Evolutionary conservation across 2,797 vertebrate genomes (phyloP), one percentile per base, ranked within the genome.

Genomic region (Pagetopsis macropterus): DNA sequence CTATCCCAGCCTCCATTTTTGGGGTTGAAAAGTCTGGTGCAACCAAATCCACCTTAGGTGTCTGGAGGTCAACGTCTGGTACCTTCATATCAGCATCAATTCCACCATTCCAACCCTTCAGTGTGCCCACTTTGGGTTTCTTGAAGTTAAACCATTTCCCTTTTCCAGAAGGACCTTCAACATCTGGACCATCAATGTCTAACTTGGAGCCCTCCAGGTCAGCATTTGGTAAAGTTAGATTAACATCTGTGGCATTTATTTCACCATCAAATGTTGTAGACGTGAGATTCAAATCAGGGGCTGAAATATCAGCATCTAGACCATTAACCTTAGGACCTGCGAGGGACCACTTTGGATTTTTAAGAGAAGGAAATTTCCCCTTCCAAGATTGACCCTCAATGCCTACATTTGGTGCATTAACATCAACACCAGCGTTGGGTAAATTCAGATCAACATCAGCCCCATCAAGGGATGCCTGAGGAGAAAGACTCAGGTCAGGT

Each of bases 281-380:
- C 14, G 70, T 70, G 12, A 90, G 23, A 57, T 61, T 76, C 44
- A 90, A 64, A 17, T 90, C 57, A 52, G 85, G 75, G 9, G 33
- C 40, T 50, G 85, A 70, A 59, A 84, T 27, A 43, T 60, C 13
- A 48, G 67, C 41, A 54, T 84, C 72, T 60, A 56, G 63, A 62
- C 78, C 65, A 78, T 90, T 85, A 2, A 88, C 19, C 45, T 91
- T 91, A 3, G 83, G 40, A 57, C 75, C 48, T 15, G 72, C 67
- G 3, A 72, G 0, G 58, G 78, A 65, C 21, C 77, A 58, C 49
- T 78, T 91, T 31, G 73, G 51, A 54, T 78, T 91, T 76, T 88
- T 93, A 5, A 93, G 14, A 65, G 79, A 89, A 10, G 79, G 72
- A 75, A 78, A 85, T 83, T 86, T 93, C 15, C 84, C 5, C 71